Evolutionary conservation across 2,888 invertebrate genomes (phyloP).

Genomic region (Leptopterna dolabrata): DNA sequence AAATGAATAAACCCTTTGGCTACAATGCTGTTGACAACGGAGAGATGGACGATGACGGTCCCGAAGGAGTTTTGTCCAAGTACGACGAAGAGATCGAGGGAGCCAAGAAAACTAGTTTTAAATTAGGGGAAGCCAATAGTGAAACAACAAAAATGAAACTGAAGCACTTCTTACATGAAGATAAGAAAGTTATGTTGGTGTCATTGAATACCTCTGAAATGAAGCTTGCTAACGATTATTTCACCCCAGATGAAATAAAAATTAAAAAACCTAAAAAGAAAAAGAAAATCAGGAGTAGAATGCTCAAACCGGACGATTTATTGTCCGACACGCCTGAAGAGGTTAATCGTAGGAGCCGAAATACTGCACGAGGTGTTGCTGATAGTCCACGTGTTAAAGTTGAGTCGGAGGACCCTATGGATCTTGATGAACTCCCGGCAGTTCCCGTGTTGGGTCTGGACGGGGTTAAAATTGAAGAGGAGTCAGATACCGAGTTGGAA

Average conservation of each 20-base stretch:
- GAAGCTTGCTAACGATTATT: slow-evolving; percentile 87
- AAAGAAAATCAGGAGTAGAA: slow-evolving; percentile 66
- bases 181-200: slow-evolving; percentile 75
- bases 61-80: slow-evolving; percentile 83
- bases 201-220: slow-evolving; percentile 77
- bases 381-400: slow-evolving; percentile 50
- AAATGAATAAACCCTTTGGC: slow-evolving; percentile 82
- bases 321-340: slow-evolving; percentile 60
- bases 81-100: slow-evolving; percentile 95
- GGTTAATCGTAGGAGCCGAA: neutral
- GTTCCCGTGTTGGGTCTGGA: slow-evolving; percentile 66
- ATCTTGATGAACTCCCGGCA: slow-evolving; percentile 68
- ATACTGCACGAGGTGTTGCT: neutral
- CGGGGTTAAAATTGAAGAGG: slow-evolving; percentile 76
- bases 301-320: slow-evolving; percentile 79
- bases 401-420: slow-evolving; percentile 69
- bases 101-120: slow-evolving; percentile 77
- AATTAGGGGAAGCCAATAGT: slow-evolving; percentile 73
- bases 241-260: slow-evolving; percentile 85
- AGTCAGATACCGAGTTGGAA: slow-evolving; percentile 77
- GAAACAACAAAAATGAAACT: slow-evolving; percentile 63
- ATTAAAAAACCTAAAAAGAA: slow-evolving; percentile 87
- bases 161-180: slow-evolving; percentile 72
- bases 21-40: slow-evolving; percentile 90
- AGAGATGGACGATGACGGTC: slow-evolving; percentile 77